Evolutionary conservation across 2,113 vertebrate species (phyloP).

Genomic region (Candoia aspera): DNA sequence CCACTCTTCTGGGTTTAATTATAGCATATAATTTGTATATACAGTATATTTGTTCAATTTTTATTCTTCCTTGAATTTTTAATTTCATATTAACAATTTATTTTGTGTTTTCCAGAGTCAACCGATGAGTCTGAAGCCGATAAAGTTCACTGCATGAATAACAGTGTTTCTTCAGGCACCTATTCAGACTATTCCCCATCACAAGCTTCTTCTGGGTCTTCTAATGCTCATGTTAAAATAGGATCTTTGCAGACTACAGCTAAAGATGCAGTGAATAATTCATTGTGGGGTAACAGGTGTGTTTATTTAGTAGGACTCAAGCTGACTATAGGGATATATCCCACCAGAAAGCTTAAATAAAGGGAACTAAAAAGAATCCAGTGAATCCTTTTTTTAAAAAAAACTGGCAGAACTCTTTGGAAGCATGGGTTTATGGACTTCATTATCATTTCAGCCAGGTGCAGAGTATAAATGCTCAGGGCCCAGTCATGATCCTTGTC

Average conservation of each 20-base stretch:
- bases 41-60: fast-evolving
- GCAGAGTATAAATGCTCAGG: not conserved
- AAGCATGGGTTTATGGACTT: not conserved
- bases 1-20: not conserved
- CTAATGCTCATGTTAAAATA: conserved; percentile 88
- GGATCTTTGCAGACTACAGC: conserved; percentile 84
- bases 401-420: not conserved
- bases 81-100: not conserved
- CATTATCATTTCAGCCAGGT: not conserved
- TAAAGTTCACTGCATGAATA: conserved; percentile 97
- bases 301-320: conserved; percentile 46
- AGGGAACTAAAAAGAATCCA: not conserved
- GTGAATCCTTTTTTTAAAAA: not conserved
- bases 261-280: conserved; percentile 92
- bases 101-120: conserved; percentile 85
- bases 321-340: not conserved
- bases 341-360: not conserved
- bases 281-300: conserved; percentile 98
- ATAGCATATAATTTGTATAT: fast-evolving
- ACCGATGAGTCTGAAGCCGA: conserved; percentile 97
- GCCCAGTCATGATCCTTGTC: not conserved
- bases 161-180: conserved; percentile 98
- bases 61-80: conserved; percentile 3
- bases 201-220: conserved; percentile 96
- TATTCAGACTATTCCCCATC: conserved; percentile 99